These are phyloP conservation scores for Neotoma lepida DNA, from an alignment of 2,113 vertebrate genomes.

Conservation along the genomic window DNA sequence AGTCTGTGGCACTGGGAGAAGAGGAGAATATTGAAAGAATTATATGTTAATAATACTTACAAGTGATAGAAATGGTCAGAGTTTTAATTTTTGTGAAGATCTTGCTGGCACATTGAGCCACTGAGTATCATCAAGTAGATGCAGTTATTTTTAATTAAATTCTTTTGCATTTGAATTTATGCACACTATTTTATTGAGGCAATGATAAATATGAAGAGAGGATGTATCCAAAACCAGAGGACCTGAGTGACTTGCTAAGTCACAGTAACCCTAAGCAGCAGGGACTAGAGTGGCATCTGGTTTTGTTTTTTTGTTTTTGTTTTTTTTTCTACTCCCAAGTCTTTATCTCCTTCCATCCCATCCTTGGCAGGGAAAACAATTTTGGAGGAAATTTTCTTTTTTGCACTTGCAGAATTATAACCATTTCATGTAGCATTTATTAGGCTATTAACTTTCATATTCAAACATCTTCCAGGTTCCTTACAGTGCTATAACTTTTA, in stretches of 20 bases:
- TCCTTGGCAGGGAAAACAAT: neutral
- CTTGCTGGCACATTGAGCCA: neutral
- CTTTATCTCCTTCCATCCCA: neutral
- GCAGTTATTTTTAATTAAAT: neutral
- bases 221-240: neutral
- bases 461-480: slow-evolving; percentile 16
- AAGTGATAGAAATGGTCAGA: neutral
- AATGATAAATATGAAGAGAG: neutral
- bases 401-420: neutral
- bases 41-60: neutral
- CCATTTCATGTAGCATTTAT: slow-evolving; percentile 20
- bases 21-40: neutral
- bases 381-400: neutral
- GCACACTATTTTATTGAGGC: neutral
- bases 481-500: slow-evolving; percentile 45
- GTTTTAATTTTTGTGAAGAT: neutral
- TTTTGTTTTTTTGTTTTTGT: neutral
- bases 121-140: neutral
- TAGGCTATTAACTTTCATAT: slow-evolving; percentile 58
- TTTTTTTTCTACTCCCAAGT: neutral
- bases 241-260: neutral
- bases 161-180: neutral
- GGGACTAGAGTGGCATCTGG: neutral
- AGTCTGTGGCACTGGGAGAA: neutral
- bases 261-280: neutral